These are phyloP conservation scores for Tadarida brasiliensis DNA, from an alignment of 2,797 vertebrate genomes.

Conservation along the genomic window DNA sequence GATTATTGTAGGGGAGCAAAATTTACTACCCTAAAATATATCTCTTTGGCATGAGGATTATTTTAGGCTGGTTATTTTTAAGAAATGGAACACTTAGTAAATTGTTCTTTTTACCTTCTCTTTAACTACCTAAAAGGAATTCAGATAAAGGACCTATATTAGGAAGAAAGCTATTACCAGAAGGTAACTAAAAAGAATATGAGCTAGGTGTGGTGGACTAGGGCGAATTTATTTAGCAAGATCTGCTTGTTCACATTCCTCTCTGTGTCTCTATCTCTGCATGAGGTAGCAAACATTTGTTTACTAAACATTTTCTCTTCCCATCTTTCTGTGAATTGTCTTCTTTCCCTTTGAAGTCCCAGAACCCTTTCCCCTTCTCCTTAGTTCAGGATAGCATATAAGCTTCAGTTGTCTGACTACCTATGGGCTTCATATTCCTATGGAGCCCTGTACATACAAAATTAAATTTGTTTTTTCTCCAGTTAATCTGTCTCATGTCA, in stretches of 20 bases:
- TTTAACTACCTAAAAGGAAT: background rate
- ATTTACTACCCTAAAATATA: background rate
- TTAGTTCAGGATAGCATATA: background rate
- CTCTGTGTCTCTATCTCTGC: background rate
- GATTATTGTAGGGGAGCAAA: background rate
- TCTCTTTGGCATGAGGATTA: background rate
- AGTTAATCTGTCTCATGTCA: background rate
- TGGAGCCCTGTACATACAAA: background rate
- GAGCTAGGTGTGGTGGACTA: background rate
- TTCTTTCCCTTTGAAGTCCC: background rate
- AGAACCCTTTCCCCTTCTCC: background rate
- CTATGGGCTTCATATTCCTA: background rate
- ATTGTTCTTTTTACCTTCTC: background rate
- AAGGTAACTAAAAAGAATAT: background rate
- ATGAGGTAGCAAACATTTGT: background rate
- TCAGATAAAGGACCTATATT: background rate
- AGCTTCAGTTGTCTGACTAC: background rate
- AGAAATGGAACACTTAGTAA: background rate
- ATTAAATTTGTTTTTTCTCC: background rate
- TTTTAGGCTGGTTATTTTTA: background rate
- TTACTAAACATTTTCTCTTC: background rate
- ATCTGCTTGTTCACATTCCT: background rate
- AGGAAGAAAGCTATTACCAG: background rate
- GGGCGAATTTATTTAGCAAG: background rate
- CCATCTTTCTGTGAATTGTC: background rate